Evolutionary conservation across 53 echinoderm and acorn worm species (phyloP).

Genomic region (Pentamera pediparva): DNA sequence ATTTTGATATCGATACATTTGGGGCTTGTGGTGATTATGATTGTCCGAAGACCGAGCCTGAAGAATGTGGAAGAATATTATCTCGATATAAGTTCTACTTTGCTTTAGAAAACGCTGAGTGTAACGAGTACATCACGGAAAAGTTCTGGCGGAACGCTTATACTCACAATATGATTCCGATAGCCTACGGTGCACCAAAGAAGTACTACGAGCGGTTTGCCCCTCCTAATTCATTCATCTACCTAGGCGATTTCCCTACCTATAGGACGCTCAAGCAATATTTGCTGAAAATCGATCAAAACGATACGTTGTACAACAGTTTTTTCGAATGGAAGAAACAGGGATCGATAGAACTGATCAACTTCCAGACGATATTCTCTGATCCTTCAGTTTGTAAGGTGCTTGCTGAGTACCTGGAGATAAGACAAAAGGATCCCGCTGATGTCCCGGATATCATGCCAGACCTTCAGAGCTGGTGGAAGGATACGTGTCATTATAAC

Average conservation of each 20-base stretch:
- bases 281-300: constrained; percentile 20
- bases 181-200: constrained; percentile 63
- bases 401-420: not conserved
- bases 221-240: constrained; percentile 67
- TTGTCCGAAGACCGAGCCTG: constrained; percentile 30
- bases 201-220: constrained; percentile 55
- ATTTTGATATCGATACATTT: constrained; percentile 44
- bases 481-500: not conserved
- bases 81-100: constrained; percentile 59
- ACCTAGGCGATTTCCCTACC: constrained; percentile 47
- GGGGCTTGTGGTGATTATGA: constrained; percentile 38
- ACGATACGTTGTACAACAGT: constrained; percentile 46
- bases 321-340: constrained; percentile 56
- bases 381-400: constrained; percentile 6
- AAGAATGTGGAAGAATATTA: constrained; percentile 30
- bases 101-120: constrained; percentile 63
- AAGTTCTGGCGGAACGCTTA: constrained; percentile 65
- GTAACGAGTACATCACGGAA: constrained; percentile 67
- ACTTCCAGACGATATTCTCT: constrained; percentile 26
- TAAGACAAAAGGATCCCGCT: not conserved
- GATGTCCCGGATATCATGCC: constrained; percentile 21
- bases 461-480: constrained; percentile 15
- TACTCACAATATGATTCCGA: constrained; percentile 36
- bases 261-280: constrained; percentile 15
- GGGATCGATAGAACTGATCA: constrained; percentile 34